These are phyloP conservation scores for Volucella inflata DNA, from an alignment of 2,888 invertebrate genomes.

Conservation along the genomic window DNA sequence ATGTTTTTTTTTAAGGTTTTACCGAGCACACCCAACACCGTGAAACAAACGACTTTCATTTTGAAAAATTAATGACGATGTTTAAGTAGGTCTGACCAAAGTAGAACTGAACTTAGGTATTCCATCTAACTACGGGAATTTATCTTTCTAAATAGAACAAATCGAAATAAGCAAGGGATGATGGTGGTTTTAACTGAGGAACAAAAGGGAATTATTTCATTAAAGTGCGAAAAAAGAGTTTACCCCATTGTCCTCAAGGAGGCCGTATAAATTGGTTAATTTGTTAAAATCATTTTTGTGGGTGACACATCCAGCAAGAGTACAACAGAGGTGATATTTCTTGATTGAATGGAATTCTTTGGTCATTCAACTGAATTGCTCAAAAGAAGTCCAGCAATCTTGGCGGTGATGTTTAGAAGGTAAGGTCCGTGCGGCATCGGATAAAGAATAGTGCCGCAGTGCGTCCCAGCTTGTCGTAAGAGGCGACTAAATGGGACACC, in stretches of 20 bases:
- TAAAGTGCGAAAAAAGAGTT: neutral
- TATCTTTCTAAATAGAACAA: slow-evolving; percentile 7
- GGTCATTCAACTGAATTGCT: too few species aligned
- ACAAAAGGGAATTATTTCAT: neutral
- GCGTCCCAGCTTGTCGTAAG: too few species aligned
- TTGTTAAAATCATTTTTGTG: too few species aligned
- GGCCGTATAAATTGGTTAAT: neutral
- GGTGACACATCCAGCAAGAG: too few species aligned
- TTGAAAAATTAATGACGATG: slow-evolving; percentile 65
- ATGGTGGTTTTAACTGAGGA: neutral
- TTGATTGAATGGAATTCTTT: too few species aligned
- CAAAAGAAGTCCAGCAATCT: too few species aligned
- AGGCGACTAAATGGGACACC: too few species aligned
- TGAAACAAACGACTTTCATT: slow-evolving; percentile 66
- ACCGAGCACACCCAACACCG: slow-evolving; percentile 47
- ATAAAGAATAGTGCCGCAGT: too few species aligned
- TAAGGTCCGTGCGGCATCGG: too few species aligned
- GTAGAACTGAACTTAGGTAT: slow-evolving; percentile 39
- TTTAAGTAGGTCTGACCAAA: slow-evolving; percentile 45
- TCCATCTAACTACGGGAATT: slow-evolving; percentile 38
- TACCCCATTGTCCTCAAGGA: neutral
- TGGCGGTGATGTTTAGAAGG: too few species aligned
- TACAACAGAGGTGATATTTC: too few species aligned
- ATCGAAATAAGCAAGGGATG: neutral
- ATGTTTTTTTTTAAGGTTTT: slow-evolving; percentile 27